phyloP scores from a whole-genome alignment of 2,113 vertebrate genomes.

The Aldabrachelys gigantea region DNA sequence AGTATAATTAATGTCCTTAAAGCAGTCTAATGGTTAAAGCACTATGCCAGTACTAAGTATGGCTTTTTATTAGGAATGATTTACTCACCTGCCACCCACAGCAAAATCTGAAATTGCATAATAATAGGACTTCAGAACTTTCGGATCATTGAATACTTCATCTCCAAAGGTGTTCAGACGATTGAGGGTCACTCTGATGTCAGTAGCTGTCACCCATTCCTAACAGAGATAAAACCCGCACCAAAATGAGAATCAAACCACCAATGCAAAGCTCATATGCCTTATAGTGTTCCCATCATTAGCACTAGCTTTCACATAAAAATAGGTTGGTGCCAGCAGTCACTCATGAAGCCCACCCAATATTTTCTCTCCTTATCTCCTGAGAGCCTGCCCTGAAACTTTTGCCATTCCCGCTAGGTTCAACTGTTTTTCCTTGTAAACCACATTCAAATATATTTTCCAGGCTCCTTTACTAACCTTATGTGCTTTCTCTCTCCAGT shows the following conservation, averaged over 20 bases:
- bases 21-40: background rate
- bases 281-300: fast-evolving
- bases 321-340: background rate
- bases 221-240: slow-evolving; percentile 65
- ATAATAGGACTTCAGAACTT: slow-evolving; percentile 98
- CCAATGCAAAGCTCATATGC: background rate
- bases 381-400: background rate
- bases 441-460: background rate
- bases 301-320: background rate
- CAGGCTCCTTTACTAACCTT: background rate
- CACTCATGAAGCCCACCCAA: background rate
- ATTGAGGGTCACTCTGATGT: slow-evolving; percentile 95
- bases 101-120: slow-evolving; percentile 99
- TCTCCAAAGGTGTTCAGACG: slow-evolving; percentile 98
- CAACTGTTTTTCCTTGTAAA: background rate
- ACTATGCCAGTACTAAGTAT: background rate
- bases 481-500: background rate
- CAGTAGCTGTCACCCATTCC: slow-evolving; percentile 99
- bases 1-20: background rate
- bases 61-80: background rate
- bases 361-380: fast-evolving
- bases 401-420: background rate
- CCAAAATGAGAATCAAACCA: background rate
- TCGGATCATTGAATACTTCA: slow-evolving; percentile 97
- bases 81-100: slow-evolving; percentile 94